Percentiles rank a stretch among this genome's conserved stretches.
Evolutionary conservation across 1,140 invertebrate genomes (phyloP).

Genomic region (Branchinecta lindahli): DNA sequence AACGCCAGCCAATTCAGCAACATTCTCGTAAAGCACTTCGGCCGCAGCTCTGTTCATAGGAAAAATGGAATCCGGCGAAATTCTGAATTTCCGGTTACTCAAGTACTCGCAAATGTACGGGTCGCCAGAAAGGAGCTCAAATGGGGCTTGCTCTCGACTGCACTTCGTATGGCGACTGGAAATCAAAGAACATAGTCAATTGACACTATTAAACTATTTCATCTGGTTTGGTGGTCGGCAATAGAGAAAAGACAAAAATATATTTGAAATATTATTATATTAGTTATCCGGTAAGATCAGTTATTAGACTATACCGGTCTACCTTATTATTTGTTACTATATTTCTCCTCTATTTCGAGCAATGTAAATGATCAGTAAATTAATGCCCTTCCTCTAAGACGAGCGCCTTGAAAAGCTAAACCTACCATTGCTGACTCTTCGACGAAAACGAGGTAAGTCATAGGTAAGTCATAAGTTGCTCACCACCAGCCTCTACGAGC

Average conservation of each 20-base stretch:
- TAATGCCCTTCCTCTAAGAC: too few species aligned
- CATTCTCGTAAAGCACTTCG: conserved; percentile 34
- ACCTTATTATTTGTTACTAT: too few species aligned
- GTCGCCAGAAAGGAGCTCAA: conserved; percentile 28
- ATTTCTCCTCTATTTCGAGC: too few species aligned
- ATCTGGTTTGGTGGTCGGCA: too few species aligned
- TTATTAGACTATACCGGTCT: too few species aligned
- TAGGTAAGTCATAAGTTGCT: too few species aligned
- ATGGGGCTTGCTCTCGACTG: conserved; percentile 29
- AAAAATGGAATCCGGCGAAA: conserved; percentile 35
- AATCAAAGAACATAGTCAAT: conserved; percentile 11
- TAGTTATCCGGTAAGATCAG: conserved; percentile 24
- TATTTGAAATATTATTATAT: conserved; percentile 4
- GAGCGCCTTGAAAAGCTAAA: too few species aligned
- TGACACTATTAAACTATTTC: background rate
- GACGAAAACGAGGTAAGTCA: too few species aligned
- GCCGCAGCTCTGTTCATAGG: conserved; percentile 34
- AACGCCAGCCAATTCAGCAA: conserved; percentile 31
- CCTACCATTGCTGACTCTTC: too few species aligned
- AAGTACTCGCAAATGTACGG: conserved; percentile 28
- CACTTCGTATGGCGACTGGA: conserved; percentile 29
- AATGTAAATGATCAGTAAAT: too few species aligned
- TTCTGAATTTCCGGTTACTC: conserved; percentile 26
- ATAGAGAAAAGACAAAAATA: too few species aligned
- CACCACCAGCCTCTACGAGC: too few species aligned